Percentiles rank a stretch among this genome's conserved stretches.
These are phyloP conservation scores for Bombus picipes DNA, from an alignment of 1,140 invertebrate species.

Conservation along the genomic window DNA sequence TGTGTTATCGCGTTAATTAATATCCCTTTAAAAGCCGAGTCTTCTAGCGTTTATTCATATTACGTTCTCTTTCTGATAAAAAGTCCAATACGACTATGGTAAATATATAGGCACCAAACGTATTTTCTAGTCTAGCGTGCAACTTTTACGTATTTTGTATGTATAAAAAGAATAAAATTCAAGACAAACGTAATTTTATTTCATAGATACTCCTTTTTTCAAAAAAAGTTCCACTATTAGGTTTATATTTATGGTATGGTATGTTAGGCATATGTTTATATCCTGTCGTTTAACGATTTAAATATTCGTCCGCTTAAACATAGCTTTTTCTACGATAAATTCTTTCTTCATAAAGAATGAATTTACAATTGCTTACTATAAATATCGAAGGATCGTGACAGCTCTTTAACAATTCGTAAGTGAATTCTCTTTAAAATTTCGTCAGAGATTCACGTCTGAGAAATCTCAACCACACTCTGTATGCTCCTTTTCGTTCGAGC, in stretches of 20 bases:
- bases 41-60: not conserved
- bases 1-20: not conserved
- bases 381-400: not conserved
- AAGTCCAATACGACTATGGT: no score
- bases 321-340: not conserved
- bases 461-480: slow-evolving; percentile 19
- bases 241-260: no score
- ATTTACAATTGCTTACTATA: not conserved
- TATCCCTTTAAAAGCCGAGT: not conserved
- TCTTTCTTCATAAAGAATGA: no score
- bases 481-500: not conserved
- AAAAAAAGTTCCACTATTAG: no score
- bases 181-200: no score
- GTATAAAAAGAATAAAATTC: no score
- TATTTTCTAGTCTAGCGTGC: not conserved
- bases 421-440: not conserved
- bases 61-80: not conserved
- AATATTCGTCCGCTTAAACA: not conserved
- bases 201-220: no score
- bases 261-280: not conserved
- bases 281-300: not conserved
- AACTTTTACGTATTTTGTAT: no score
- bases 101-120: not conserved
- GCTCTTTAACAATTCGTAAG: not conserved
- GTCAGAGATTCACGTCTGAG: not conserved